Conservation (phyloP, 2,888 invertebrate species). For the Calameuta filiformis region DNA sequence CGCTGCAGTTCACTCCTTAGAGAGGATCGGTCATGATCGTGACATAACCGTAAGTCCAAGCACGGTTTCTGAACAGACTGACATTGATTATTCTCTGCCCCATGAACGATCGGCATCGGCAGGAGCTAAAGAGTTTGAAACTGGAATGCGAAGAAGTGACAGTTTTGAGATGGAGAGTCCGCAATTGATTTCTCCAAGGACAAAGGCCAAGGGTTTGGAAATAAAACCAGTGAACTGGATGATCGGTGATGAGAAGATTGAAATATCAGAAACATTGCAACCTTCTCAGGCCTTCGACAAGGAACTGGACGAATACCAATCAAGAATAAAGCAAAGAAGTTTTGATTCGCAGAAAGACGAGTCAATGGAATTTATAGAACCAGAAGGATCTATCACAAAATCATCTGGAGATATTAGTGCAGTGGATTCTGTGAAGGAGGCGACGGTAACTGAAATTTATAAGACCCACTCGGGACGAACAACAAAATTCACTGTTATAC, state of each 20-base stretch:
- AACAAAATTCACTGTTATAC: slow-evolving; percentile 48
- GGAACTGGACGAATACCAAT: slow-evolving; percentile 60
- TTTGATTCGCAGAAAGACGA: slow-evolving; percentile 31
- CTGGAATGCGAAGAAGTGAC: slow-evolving; percentile 38
- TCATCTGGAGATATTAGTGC: slow-evolving; percentile 46
- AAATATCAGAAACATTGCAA: slow-evolving; percentile 56
- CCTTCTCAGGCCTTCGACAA: slow-evolving; percentile 59
- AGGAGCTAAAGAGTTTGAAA: slow-evolving; percentile 18
- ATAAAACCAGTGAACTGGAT: slow-evolving; percentile 60
- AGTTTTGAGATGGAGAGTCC: slow-evolving; percentile 58
- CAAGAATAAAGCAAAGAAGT: slow-evolving; percentile 36
- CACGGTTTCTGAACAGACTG: slow-evolving; percentile 51
- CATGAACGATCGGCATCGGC: slow-evolving; percentile 31
- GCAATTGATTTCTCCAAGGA: slow-evolving; percentile 53
- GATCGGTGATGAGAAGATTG: slow-evolving; percentile 64
- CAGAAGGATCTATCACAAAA: slow-evolving; percentile 40
- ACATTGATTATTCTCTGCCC: slow-evolving; percentile 45
- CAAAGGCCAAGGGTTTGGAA: slow-evolving; percentile 54
- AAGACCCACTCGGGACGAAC: neutral
- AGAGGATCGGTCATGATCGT: slow-evolving; percentile 47
- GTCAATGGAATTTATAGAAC: slow-evolving; percentile 37
- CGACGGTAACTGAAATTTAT: neutral
- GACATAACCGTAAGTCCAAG: slow-evolving; percentile 52
- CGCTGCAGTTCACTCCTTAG: slow-evolving; percentile 50
- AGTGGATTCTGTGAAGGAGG: slow-evolving; percentile 41